Percentiles rank a stretch among this genome's conserved stretches.
Evolutionary conservation across 1,140 invertebrate species (phyloP).

Genomic region (Cyphomyrmex costatus): DNA sequence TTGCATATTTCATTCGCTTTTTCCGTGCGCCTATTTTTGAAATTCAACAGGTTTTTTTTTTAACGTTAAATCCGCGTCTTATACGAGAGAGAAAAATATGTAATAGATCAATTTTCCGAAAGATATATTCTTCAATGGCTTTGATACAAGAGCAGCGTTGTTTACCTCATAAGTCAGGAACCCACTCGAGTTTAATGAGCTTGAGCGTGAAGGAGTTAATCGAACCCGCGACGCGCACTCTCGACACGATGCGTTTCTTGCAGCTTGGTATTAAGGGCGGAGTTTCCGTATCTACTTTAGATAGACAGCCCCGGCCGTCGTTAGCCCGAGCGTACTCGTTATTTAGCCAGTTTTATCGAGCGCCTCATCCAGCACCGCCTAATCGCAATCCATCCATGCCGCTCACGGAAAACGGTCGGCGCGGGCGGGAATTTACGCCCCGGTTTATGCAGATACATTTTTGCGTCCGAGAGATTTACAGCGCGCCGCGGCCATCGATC

Average conservation of each 20-base stretch:
- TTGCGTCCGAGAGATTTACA: constrained; percentile 55
- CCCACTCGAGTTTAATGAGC: constrained; percentile 23
- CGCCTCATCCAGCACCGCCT: constrained; percentile 5
- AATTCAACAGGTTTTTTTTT: constrained; percentile 15
- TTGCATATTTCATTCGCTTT: not conserved
- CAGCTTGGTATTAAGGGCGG: constrained; percentile 30
- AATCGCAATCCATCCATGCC: constrained; percentile 4
- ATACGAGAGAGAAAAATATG: not conserved
- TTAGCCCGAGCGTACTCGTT: constrained; percentile 16
- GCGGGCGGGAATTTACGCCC: constrained; percentile 36
- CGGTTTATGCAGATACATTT: constrained; percentile 24
- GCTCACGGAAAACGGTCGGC: not conserved
- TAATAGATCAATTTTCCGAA: not conserved
- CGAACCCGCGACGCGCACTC: constrained; percentile 13
- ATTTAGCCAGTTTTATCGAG: constrained; percentile 42
- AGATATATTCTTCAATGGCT: not conserved
- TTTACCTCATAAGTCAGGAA: constrained; percentile 8
- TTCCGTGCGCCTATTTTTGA: not conserved
- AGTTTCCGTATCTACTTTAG: constrained; percentile 49
- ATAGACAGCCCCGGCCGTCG: not conserved
- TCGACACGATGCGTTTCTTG: constrained; percentile 30
- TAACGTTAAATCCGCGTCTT: not conserved
- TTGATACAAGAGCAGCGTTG: not conserved
- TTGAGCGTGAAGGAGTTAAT: constrained; percentile 40
- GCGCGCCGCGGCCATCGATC: not conserved